Conservation (phyloP, 2,888 invertebrate genomes). For the Hanleya hanleyi region DNA sequence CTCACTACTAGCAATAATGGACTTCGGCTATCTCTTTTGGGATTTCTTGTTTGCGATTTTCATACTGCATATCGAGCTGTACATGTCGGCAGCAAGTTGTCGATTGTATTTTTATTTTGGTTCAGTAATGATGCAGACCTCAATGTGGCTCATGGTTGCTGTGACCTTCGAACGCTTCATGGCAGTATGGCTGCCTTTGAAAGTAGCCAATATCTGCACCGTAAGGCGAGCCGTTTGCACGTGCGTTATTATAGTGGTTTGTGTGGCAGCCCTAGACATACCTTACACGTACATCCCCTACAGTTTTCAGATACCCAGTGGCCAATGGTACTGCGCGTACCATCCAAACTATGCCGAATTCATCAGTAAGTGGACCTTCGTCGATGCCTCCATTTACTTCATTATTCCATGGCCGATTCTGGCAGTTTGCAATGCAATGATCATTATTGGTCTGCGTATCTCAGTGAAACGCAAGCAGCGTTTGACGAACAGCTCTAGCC, state of each 20-base stretch:
- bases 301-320: background rate
- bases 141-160: background rate
- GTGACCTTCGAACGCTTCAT: background rate
- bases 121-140: background rate
- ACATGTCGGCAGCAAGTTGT: background rate
- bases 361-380: constrained; percentile 4
- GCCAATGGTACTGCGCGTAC: background rate
- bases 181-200: background rate
- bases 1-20: background rate
- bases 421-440: background rate
- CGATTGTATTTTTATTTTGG: background rate
- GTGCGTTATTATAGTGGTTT: background rate
- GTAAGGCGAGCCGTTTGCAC: background rate
- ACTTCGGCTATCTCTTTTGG: background rate
- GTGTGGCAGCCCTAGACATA: background rate
- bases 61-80: background rate
- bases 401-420: background rate
- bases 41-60: background rate
- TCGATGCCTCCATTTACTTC: background rate
- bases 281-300: background rate
- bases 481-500: constrained; percentile 2
- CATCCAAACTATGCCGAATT: background rate
- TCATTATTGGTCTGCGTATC: background rate
- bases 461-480: background rate
- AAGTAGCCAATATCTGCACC: background rate